These are phyloP conservation scores for Anhinga rufa DNA, from an alignment of 2,113 vertebrate genomes.

Conservation along the genomic window DNA sequence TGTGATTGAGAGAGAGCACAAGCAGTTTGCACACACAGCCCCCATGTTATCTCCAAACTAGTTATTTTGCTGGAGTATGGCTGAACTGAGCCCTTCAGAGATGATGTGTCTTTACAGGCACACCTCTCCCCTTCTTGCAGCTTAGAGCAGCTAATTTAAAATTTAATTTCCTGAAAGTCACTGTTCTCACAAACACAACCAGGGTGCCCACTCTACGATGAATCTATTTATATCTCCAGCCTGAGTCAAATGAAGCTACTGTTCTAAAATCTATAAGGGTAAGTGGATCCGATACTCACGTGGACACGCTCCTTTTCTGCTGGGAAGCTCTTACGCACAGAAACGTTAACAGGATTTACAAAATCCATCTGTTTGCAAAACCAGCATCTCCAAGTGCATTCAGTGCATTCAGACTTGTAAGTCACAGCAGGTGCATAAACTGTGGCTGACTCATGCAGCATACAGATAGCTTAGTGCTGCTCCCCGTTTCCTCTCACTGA, in stretches of 20 bases:
- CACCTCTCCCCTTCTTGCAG: neutral
- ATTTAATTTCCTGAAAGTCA: conserved; percentile 23
- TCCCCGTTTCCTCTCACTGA: neutral
- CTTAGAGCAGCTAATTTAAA: conserved; percentile 11
- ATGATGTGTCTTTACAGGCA: neutral
- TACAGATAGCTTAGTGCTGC: neutral
- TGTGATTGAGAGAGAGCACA: neutral
- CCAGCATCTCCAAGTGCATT: neutral
- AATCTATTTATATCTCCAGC: conserved; percentile 17
- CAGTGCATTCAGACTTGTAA: neutral
- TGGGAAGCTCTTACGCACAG: conserved; percentile 22
- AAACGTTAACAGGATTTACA: conserved; percentile 27
- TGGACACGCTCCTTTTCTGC: conserved; percentile 26
- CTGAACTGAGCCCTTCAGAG: neutral
- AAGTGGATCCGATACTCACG: conserved; percentile 34
- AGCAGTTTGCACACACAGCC: neutral
- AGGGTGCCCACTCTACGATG: neutral
- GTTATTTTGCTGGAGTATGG: neutral
- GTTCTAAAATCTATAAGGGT: conserved; percentile 2
- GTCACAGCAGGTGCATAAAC: conserved; percentile 21
- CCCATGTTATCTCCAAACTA: neutral
- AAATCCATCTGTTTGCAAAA: conserved; percentile 55
- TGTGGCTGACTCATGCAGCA: neutral
- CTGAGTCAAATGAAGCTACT: conserved; percentile 1
- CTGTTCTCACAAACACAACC: neutral